These are phyloP conservation scores for Miniopterus natalensis DNA, from an alignment of 2,113 vertebrate species.

Conservation along the genomic window DNA sequence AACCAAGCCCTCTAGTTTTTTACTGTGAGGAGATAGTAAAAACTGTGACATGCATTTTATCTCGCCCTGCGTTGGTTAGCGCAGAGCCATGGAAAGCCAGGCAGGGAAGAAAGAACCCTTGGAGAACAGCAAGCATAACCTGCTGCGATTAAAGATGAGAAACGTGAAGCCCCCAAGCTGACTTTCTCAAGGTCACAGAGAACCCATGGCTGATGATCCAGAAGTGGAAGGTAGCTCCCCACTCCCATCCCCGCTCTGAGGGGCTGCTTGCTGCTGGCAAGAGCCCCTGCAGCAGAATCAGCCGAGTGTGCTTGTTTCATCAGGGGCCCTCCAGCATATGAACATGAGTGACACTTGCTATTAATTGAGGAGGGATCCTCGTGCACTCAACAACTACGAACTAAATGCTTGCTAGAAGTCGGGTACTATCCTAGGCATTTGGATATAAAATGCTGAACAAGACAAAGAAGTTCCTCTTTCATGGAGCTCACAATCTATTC, in stretches of 20 bases:
- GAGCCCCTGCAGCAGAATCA: fast-evolving
- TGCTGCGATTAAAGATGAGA: background rate
- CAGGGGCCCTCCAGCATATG: background rate
- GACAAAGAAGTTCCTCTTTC: background rate
- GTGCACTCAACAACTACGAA: background rate
- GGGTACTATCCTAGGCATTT: background rate
- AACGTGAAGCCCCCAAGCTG: background rate
- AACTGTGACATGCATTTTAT: background rate
- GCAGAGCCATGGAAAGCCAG: background rate
- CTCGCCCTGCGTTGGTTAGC: background rate
- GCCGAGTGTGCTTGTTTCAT: fast-evolving
- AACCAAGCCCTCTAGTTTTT: background rate
- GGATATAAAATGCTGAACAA: background rate
- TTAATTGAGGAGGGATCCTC: background rate
- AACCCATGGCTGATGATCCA: background rate
- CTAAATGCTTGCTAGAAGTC: background rate
- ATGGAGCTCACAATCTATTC: background rate
- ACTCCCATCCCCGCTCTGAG: fast-evolving
- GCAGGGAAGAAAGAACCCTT: background rate
- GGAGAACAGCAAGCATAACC: background rate
- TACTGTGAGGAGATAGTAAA: background rate
- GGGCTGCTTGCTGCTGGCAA: fast-evolving
- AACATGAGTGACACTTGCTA: background rate
- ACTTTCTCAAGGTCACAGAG: background rate
- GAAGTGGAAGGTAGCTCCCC: background rate